These are phyloP conservation scores for Apis mellifera DNA, from an alignment of 1,140 invertebrate genomes.

Conservation along the genomic window DNA sequence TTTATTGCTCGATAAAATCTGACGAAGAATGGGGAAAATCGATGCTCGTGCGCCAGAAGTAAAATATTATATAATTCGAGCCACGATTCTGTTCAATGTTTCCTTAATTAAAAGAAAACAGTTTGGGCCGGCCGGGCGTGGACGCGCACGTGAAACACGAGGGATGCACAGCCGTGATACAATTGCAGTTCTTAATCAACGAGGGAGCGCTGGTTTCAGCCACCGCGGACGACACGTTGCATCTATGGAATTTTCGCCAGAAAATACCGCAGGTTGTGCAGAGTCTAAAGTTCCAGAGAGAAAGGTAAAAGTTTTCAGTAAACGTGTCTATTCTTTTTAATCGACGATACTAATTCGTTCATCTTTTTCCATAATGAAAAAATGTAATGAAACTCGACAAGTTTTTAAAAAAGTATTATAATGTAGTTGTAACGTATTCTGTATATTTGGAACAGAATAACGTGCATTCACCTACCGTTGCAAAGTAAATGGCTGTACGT, in stretches of 20 bases:
- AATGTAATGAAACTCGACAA: too few relatives aligned
- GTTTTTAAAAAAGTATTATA: too few relatives aligned
- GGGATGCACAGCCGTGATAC: slow-evolving; percentile 89
- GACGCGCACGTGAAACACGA: slow-evolving; percentile 96
- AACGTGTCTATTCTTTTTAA: too few relatives aligned
- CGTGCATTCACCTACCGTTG: slow-evolving; percentile 95
- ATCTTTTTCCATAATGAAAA: too few relatives aligned
- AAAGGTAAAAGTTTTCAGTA: too few relatives aligned
- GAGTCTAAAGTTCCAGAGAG: slow-evolving; percentile 97
- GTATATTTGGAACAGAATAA: slow-evolving; percentile 87
- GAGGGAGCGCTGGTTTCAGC: slow-evolving; percentile 97
- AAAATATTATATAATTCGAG: too few relatives aligned
- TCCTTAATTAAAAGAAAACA: too few relatives aligned
- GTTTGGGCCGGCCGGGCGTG: slow-evolving; percentile 96
- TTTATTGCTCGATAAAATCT: slow-evolving; percentile 45
- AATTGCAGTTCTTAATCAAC: slow-evolving; percentile 97
- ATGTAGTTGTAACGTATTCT: not conserved
- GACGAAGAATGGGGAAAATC: slow-evolving; percentile 10
- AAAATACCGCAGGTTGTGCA: slow-evolving; percentile 97
- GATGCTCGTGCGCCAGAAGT: not conserved
- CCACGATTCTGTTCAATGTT: too few relatives aligned
- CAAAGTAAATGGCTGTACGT: slow-evolving; percentile 99
- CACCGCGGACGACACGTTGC: slow-evolving; percentile 96
- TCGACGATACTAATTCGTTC: too few relatives aligned
- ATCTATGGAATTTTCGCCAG: slow-evolving; percentile 98